Evolutionary conservation across 2,888 invertebrate species (phyloP).

Genomic region (Carterocephalus palaemon): DNA sequence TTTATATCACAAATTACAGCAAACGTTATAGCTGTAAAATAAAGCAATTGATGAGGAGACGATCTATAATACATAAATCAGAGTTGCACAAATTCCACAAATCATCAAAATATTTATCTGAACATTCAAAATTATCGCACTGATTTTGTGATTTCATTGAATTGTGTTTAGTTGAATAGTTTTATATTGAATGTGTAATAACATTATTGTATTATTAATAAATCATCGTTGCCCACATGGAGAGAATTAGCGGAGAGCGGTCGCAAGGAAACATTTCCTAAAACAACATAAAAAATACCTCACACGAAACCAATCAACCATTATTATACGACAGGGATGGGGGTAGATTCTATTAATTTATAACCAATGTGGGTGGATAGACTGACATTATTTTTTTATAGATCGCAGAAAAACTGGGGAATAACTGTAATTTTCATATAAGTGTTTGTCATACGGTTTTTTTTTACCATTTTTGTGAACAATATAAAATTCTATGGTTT

Average conservation of each 20-base stretch:
- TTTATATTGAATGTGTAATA: constrained; percentile 4
- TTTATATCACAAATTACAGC: too few relatives aligned
- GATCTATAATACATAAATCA: too few relatives aligned
- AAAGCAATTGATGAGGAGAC: too few relatives aligned
- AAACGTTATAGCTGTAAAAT: too few relatives aligned
- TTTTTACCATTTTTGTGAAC: not conserved
- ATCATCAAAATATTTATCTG: too few relatives aligned
- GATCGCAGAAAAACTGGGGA: constrained; percentile 51
- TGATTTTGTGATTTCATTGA: too few relatives aligned
- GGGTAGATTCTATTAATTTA: constrained; percentile 78
- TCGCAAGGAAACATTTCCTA: constrained; percentile 55
- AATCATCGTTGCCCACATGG: constrained; percentile 63
- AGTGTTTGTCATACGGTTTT: constrained; percentile 29
- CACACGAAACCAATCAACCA: constrained; percentile 72
- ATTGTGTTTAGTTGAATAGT: not conserved
- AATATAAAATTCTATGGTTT: too few relatives aligned
- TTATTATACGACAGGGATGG: constrained; percentile 74
- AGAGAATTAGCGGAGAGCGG: constrained; percentile 59
- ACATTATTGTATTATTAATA: constrained; percentile 46
- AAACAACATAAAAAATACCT: constrained; percentile 74
- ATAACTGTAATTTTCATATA: constrained; percentile 70
- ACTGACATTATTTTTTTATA: constrained; percentile 70
- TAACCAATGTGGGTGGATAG: constrained; percentile 78
- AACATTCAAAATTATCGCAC: too few relatives aligned
- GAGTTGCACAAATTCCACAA: too few relatives aligned